phyloP scores from a whole-genome alignment of 2,113 vertebrate species.

The Xyrauchen texanus region DNA sequence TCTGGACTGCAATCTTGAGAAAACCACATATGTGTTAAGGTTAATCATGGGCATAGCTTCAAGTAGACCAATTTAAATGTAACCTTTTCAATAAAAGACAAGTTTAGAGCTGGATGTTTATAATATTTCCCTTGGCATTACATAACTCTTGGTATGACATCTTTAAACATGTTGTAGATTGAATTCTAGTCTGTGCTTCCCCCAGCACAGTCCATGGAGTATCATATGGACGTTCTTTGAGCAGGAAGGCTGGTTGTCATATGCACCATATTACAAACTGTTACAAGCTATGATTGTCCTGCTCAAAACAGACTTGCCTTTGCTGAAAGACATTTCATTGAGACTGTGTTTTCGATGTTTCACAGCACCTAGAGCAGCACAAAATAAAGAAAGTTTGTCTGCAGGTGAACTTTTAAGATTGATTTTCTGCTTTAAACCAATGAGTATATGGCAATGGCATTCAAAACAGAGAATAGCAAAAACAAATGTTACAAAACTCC shows the following conservation, averaged over 20 bases:
- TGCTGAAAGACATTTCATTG: neutral
- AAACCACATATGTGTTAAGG: conserved; percentile 1
- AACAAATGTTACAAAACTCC: neutral
- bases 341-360: neutral
- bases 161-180: conserved; percentile 23
- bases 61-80: neutral
- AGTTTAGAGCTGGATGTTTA: conserved; percentile 24
- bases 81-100: conserved; percentile 29
- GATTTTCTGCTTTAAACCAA: neutral
- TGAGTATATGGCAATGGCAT: neutral
- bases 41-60: neutral
- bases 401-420: no score
- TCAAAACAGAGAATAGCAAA: neutral
- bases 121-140: conserved; percentile 9
- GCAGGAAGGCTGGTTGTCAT: conserved; percentile 13
- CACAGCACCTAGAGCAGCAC: neutral
- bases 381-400: no score
- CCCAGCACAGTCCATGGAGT: neutral
- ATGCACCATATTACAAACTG: neutral
- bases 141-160: conserved; percentile 28
- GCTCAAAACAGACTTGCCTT: neutral
- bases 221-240: conserved; percentile 5
- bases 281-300: conserved; percentile 10
- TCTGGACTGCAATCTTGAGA: neutral
- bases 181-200: conserved; percentile 7